Base-by-base conservation (phyloP, 2,888 invertebrate species). In the Notocelia uddmanniana region DNA sequence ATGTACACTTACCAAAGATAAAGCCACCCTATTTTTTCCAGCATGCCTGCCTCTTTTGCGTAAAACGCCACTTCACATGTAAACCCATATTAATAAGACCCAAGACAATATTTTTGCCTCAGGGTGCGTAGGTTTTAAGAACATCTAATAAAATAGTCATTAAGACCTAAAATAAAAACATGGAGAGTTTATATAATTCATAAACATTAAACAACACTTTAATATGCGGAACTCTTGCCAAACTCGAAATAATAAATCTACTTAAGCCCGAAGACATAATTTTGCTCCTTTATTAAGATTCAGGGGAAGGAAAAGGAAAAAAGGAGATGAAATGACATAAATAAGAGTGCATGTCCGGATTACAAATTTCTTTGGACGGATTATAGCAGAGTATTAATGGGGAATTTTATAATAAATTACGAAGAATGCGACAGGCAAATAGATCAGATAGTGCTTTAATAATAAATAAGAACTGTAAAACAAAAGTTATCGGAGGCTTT, bases 211-310 rank as follows among this genome's bases (percentile, higher is more conserved):
- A 45, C n/a, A 45, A 45, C 3, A n/a, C 8, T 45, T 41, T 45
- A 45, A 45, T 45, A 45, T 45, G 45, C 26, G 55, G n/a, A n/a
- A 48, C n/a, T 60, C 23, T 11, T 54, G 37, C 50, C 37, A 52
- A 58, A 18, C 37, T 31, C 55, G 9, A 11, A 50, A 57, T 21
- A 64, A 66, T 70, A 66, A 70, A 70, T 70, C 19, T n/a, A 41
- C 19, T 70, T 26, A 59, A 59, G 52, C 58, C 52, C 26, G 10
- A 58, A 63, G 48, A 21, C 62, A 66, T 59, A 70, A 59, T 52
- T 70, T 41, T 64, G 15, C 58, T 50, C 50, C 64, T 66, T 59
- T 66, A 66, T 70, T 70, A 70, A 59, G 58, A 66, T 70, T 70
- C 52, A 45, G 59, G 66, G 41, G 59, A 59, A 48, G 19, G 19